phyloP scores from a whole-genome alignment of 35 echinoderm and acorn worm genomes.

The Holothuria glaberrima region DNA sequence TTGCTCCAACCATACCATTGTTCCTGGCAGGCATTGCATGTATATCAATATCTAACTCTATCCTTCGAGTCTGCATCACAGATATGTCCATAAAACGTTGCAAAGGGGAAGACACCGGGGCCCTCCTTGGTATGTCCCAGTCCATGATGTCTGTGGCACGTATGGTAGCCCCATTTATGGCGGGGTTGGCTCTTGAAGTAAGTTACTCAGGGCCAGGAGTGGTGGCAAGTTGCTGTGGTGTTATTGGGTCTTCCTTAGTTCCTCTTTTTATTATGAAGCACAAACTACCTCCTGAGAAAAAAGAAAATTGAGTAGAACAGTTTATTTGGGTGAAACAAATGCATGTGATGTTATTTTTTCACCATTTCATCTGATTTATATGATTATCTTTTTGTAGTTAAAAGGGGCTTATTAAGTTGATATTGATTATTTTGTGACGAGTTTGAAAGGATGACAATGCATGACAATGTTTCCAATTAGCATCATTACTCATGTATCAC shows the following conservation, averaged over 20 bases:
- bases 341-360: too few relatives aligned
- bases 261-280: slow-evolving; percentile 13
- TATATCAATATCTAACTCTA: slow-evolving; percentile 70
- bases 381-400: neutral
- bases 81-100: slow-evolving; percentile 76
- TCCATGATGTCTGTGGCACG: slow-evolving; percentile 86
- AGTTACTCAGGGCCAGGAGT: slow-evolving; percentile 62
- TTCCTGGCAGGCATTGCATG: slow-evolving; percentile 55
- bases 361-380: too few relatives aligned
- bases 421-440: too few relatives aligned
- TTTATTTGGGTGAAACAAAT: neutral
- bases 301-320: neutral
- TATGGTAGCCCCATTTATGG: slow-evolving; percentile 72
- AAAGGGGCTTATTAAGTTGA: too few relatives aligned
- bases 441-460: neutral
- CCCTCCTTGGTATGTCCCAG: slow-evolving; percentile 77
- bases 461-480: too few relatives aligned
- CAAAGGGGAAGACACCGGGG: slow-evolving; percentile 76
- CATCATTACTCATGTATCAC: too few relatives aligned
- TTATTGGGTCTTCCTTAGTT: neutral
- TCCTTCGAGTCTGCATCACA: slow-evolving; percentile 69
- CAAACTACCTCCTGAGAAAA: neutral
- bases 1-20: slow-evolving; percentile 47
- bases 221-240: slow-evolving; percentile 34
- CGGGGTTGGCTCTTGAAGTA: slow-evolving; percentile 72